Base-by-base conservation (phyloP, 1,140 invertebrate species). In the Drosophila sp. region DNA sequence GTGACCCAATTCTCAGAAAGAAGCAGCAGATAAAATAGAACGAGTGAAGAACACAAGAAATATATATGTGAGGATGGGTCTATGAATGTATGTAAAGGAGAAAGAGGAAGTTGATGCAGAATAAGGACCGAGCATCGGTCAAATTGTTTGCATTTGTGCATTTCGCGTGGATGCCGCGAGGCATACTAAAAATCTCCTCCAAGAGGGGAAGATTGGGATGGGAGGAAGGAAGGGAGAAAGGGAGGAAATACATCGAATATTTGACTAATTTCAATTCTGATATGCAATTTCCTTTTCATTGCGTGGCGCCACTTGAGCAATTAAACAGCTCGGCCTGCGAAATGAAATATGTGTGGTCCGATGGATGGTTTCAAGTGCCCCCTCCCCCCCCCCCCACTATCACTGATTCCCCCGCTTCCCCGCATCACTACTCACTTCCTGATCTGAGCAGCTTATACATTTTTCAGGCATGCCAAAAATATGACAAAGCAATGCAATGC, bases 401-500 rank as follows among this genome's bases (percentile, higher is more conserved):
- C n/a, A n/a, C n/a, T n/a, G n/a, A n/a, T n/a, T n/a, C n/a, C n/a
- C n/a, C n/a, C n/a, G n/a, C n/a, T n/a, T n/a, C n/a, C n/a, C n/a
- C n/a, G n/a, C n/a, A n/a, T n/a, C n/a, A n/a, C n/a, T n/a, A n/a
- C n/a, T n/a, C n/a, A n/a, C n/a, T n/a, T n/a, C n/a, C n/a, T n/a
- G n/a, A n/a, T n/a, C n/a, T n/a, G n/a, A n/a, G n/a, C n/a, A n/a
- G 62, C 56, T 53, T 76, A 56, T 72, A 67, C 67, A 64, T 63
- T 63, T 70, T 76, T 14, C 18, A 70, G 51, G 54, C 59, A 40
- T 82, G 56, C 64, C 70, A 63, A 62, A 57, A 46, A 70, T 69
- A 34, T 73, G 43, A 38, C 58, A 36, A 43, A 51, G 58, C 67
- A 80, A 73, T 74, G 75, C 64, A 81, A 73, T 74, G 75, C 64